Evolutionary conservation across 1,140 invertebrate species (phyloP).

Genomic region (Proales similis): DNA sequence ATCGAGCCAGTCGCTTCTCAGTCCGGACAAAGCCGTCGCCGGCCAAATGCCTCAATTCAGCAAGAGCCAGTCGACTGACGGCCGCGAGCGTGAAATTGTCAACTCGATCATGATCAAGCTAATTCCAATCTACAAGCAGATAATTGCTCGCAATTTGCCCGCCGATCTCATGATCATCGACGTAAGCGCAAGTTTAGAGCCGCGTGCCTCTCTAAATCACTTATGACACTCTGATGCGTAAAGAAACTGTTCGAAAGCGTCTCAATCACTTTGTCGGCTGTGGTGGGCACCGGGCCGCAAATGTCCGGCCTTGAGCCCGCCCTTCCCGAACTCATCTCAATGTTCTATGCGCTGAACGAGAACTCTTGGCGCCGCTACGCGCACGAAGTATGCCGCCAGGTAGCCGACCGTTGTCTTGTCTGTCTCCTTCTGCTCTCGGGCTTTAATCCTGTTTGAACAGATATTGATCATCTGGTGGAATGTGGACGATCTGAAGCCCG

Average conservation of each 20-base stretch:
- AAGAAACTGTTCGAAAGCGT: slow-evolving; percentile 36
- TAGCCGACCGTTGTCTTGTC: too few species aligned
- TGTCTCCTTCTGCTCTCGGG: too few species aligned
- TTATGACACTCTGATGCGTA: too few species aligned
- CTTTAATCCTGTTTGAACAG: too few species aligned
- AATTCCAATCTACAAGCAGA: slow-evolving; percentile 36
- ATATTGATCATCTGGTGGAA: slow-evolving; percentile 38
- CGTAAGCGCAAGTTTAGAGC: too few species aligned
- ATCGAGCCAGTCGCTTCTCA: too few species aligned
- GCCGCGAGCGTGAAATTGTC: slow-evolving; percentile 20
- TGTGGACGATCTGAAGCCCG: slow-evolving; percentile 12
- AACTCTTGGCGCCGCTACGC: slow-evolving; percentile 24
- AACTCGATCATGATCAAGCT: slow-evolving; percentile 34
- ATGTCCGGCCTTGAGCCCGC: slow-evolving; percentile 13
- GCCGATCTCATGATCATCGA: slow-evolving; percentile 30
- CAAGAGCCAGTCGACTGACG: too few species aligned
- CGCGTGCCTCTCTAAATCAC: too few species aligned
- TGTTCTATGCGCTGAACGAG: slow-evolving; percentile 36
- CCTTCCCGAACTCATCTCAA: slow-evolving; percentile 28
- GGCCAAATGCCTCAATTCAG: neutral
- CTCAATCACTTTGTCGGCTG: slow-evolving; percentile 31
- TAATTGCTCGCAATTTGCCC: slow-evolving; percentile 28
- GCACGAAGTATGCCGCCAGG: slow-evolving; percentile 32
- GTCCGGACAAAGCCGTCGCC: neutral
- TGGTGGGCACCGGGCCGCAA: slow-evolving; percentile 2